A percentile compares a stretch with the other conserved stretches of the same genome.
These are phyloP conservation scores for Alca torda DNA, from an alignment of 2,797 vertebrate genomes.

Conservation along the genomic window DNA sequence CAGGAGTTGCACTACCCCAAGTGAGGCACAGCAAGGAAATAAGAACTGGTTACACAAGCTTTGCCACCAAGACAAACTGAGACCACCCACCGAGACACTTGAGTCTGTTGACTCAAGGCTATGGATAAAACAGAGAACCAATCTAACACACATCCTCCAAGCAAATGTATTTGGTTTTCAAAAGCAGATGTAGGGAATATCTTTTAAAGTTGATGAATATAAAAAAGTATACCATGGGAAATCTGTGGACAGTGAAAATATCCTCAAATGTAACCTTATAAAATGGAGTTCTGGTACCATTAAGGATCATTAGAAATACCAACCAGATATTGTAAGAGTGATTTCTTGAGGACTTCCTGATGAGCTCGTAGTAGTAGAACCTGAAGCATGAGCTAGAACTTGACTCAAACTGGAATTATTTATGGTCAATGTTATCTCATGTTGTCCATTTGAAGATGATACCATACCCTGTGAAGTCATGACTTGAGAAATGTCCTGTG, in stretches of 20 bases:
- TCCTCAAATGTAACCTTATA: not conserved
- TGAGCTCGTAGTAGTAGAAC: conserved; percentile 71
- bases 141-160: fast-evolving
- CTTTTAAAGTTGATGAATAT: not conserved
- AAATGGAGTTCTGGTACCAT: not conserved
- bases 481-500: conserved; percentile 91
- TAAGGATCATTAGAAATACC: conserved; percentile 16
- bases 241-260: not conserved
- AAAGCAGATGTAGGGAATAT: not conserved
- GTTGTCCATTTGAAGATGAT: conserved; percentile 77
- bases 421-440: conserved; percentile 96
- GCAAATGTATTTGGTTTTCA: not conserved
- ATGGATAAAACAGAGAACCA: not conserved
- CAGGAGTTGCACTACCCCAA: not conserved
- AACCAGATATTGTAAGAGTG: conserved; percentile 97
- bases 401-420: conserved; percentile 94
- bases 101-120: not conserved
- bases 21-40: not conserved
- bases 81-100: too few relatives aligned
- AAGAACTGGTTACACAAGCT: not conserved
- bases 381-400: conserved; percentile 87
- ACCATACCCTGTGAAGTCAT: conserved; percentile 86
- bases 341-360: conserved; percentile 90
- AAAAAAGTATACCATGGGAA: not conserved
- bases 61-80: not conserved